Base-by-base conservation (phyloP, 2,113 vertebrate genomes). In the Helogale parvula region DNA sequence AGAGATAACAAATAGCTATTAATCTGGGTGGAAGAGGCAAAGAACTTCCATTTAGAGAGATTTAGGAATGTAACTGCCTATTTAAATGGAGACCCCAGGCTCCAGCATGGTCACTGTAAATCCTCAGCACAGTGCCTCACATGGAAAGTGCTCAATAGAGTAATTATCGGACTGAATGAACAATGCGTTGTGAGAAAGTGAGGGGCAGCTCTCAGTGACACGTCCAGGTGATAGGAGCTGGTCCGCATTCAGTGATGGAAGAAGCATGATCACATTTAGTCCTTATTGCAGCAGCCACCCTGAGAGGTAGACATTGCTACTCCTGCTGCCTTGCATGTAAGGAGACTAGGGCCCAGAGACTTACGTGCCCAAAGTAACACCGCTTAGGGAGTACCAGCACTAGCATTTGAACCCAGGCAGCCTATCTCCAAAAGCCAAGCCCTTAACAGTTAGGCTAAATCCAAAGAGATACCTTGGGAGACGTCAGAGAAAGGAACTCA, bases 1-100 rank as follows among this genome's bases (percentile, higher is more conserved):
- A 71, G 63, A 94, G 90, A 97, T 95, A 94, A 91, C 89, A 89
- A 63, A 69, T 84, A 89, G 1, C 33, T 93, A 27, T 84, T 84
- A 95, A 65, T 95, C 83, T 90, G 71, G 60, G 35, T 90, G 60
- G 57, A 94, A 77, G 66, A 97, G 72, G 86, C 95, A 65, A 69
- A 91, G 60, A 63, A 54, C 6, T 33, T 45, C 92, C 54, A 33
- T 63, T 74, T 45, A 82, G 69, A 33, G 65, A 87, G 2, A 69
- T 14, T 11, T 19, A 4, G 14, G 38, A 68, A 86, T 92, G 89
- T 79, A 82, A 72, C 66, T 76, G 88, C 50, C 54, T 65, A 10
- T n/a, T 45, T 81, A 45, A 68, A 86, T 38, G 45, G 80, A 90
- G 76, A 71, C 25, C 80, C 69, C 7, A 8, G 54, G 47, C 9